These are phyloP conservation scores for Notodonta dromedarius DNA, from an alignment of 2,888 invertebrate species.

Conservation along the genomic window DNA sequence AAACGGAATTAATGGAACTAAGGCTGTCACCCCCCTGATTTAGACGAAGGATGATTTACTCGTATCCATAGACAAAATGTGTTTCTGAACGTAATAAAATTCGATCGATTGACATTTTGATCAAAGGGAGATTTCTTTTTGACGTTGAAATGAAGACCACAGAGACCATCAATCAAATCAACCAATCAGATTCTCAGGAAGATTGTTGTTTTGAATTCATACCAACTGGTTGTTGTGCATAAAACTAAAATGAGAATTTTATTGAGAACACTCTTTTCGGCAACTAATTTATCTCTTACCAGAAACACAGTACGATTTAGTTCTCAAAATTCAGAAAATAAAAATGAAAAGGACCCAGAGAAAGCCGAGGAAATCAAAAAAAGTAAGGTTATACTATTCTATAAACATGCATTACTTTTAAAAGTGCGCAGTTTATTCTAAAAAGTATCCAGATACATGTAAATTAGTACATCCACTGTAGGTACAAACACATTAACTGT, in stretches of 20 bases:
- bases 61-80: background rate
- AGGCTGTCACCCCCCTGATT: too few species aligned
- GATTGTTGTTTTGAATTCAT: background rate
- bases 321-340: constrained; percentile 46
- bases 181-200: too few species aligned
- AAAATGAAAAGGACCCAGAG: constrained; percentile 49
- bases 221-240: background rate
- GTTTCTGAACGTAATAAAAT: background rate
- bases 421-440: background rate
- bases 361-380: constrained; percentile 65
- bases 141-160: too few species aligned
- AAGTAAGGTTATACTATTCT: constrained; percentile 62
- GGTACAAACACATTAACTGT: too few species aligned
- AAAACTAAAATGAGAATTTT: constrained; percentile 66
- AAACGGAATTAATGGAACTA: too few species aligned
- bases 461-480: too few species aligned
- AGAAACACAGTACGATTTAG: constrained; percentile 47
- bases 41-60: too few species aligned
- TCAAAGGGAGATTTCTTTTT: too few species aligned
- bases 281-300: constrained; percentile 45
- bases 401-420: background rate
- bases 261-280: constrained; percentile 54
- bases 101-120: too few species aligned
- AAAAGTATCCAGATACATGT: too few species aligned
- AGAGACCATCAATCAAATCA: too few species aligned